Conservation (phyloP, 2,888 invertebrate genomes). For the Mythimna albipuncta region DNA sequence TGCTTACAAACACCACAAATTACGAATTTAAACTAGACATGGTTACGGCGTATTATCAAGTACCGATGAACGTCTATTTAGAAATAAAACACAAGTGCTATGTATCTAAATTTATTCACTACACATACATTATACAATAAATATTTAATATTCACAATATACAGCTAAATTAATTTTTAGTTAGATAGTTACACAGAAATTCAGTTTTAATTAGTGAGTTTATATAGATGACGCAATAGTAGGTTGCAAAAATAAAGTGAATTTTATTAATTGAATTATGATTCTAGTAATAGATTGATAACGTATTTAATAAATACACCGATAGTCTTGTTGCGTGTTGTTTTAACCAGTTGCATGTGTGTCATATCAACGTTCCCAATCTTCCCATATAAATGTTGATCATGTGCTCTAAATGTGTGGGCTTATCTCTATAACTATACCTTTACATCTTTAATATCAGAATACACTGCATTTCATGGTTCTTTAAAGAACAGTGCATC, state of each 20-base stretch:
- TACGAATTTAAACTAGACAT: conserved; percentile 8
- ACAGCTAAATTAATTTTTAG: conserved; percentile 15
- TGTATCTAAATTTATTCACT: not conserved
- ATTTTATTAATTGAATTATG: conserved; percentile 26
- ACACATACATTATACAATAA: not conserved
- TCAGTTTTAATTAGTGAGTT: not conserved
- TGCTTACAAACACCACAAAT: conserved; percentile 17
- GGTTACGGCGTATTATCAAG: conserved; percentile 25
- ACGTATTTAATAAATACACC: not conserved
- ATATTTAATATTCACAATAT: conserved; percentile 11
- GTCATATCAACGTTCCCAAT: conserved; percentile 13
- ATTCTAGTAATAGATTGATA: not conserved
- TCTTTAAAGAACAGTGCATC: not conserved
- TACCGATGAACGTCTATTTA: not conserved
- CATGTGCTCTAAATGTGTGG: conserved; percentile 18
- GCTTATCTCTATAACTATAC: conserved; percentile 27
- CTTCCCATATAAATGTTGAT: not conserved
- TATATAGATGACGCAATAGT: conserved; percentile 31
- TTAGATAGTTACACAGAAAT: not conserved
- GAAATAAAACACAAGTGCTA: conserved; percentile 1
- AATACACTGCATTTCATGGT: conserved; percentile 20
- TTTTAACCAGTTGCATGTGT: conserved; percentile 41
- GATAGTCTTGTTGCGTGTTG: conserved; percentile 1
- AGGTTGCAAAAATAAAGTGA: conserved; percentile 13
- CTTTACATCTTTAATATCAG: conserved; percentile 32